These are phyloP conservation scores for Epinotia ramella DNA, from an alignment of 2,888 invertebrate species.

Conservation along the genomic window DNA sequence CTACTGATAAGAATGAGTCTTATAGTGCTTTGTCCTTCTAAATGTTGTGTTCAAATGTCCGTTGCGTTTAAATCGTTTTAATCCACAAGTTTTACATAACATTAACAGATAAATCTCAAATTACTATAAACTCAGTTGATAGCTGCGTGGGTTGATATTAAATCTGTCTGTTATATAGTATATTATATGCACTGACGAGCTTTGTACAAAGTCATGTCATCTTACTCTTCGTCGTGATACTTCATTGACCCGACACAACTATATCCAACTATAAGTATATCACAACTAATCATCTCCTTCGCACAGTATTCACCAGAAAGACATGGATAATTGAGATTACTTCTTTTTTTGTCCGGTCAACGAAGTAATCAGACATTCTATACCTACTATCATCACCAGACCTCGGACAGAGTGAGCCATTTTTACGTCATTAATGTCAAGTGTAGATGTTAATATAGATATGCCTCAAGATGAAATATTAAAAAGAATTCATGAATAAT, in stretches of 20 bases:
- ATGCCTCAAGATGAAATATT: too few species aligned
- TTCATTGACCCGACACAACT: conserved; percentile 4
- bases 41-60: not conserved
- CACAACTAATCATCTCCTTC: too few species aligned
- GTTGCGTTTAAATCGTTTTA: not conserved
- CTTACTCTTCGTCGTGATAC: not conserved
- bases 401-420: too few species aligned
- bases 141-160: not conserved
- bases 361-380: not conserved
- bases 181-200: conserved; percentile 10
- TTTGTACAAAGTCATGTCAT: conserved; percentile 37
- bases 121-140: not conserved
- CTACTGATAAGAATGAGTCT: not conserved
- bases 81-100: not conserved
- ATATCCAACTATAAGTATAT: not conserved
- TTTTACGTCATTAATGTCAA: too few species aligned
- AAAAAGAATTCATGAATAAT: too few species aligned
- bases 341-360: not conserved
- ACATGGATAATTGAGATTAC: not conserved
- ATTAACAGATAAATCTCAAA: not conserved
- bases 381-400: not conserved
- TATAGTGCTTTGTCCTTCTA: not conserved
- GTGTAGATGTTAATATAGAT: too few species aligned
- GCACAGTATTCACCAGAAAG: not conserved
- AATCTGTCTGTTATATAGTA: not conserved